Evolutionary conservation across 2,113 vertebrate species (phyloP).

Genomic region (Macquaria australasica): DNA sequence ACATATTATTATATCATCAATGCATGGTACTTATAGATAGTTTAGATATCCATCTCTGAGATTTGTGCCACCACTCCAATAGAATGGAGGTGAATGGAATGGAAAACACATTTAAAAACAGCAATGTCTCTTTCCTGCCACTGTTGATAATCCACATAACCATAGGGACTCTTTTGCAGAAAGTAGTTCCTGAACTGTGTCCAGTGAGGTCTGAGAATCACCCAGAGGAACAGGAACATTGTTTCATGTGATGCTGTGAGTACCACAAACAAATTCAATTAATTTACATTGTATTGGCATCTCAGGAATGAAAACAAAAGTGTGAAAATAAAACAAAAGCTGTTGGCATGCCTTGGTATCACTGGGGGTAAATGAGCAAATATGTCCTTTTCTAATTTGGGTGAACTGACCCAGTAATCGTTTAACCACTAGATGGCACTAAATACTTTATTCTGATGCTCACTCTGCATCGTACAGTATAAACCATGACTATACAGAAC

Average conservation of each 20-base stretch:
- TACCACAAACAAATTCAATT: background rate
- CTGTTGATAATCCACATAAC: background rate
- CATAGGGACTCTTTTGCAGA: background rate
- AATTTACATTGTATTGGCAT: background rate
- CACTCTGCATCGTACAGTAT: background rate
- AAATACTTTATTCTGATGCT: slow-evolving; percentile 32
- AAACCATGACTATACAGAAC: slow-evolving; percentile 3
- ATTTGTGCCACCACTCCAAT: background rate
- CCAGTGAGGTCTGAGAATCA: background rate
- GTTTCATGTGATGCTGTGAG: background rate
- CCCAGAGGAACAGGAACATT: background rate
- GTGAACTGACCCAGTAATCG: background rate
- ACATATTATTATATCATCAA: background rate
- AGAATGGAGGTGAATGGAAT: background rate
- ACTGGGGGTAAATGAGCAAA: background rate
- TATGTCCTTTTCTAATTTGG: background rate
- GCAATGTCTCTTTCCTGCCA: background rate
- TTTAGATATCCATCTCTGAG: background rate
- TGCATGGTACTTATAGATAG: too few species aligned
- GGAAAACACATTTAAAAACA: background rate
- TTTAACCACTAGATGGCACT: slow-evolving; percentile 75
- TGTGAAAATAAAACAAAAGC: background rate
- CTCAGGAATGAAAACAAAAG: background rate
- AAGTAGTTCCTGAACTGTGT: background rate
- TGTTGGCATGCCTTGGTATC: background rate